Conservation (phyloP, 2,113 vertebrate species). For the Tursiops truncatus region DNA sequence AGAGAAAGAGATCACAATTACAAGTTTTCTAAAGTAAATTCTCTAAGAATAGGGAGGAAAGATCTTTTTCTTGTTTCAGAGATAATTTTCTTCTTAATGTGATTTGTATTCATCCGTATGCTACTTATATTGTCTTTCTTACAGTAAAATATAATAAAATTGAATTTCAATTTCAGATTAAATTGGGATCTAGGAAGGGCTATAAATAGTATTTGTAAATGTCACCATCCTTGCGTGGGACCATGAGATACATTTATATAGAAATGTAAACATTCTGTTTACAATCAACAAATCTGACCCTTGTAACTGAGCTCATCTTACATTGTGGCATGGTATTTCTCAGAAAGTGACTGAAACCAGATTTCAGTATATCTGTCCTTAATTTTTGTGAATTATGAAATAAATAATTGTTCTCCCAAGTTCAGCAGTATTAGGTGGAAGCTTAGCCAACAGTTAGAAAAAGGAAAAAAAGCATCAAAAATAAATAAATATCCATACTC, state of each 20-base stretch:
- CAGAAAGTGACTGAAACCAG: background rate
- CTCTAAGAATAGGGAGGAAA: background rate
- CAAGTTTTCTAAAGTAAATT: background rate
- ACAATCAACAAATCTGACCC: background rate
- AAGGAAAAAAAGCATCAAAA: background rate
- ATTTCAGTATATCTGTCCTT: background rate
- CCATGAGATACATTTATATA: too few species aligned
- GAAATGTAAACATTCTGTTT: background rate
- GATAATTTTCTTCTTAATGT: background rate
- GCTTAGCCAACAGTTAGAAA: background rate
- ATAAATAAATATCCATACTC: background rate
- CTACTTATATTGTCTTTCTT: background rate
- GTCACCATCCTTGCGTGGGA: background rate
- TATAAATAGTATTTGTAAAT: background rate
- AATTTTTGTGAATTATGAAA: background rate
- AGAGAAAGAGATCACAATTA: background rate
- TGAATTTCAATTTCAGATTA: background rate
- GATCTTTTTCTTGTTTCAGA: background rate
- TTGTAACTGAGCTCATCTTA: background rate
- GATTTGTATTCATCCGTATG: background rate
- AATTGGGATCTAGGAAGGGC: background rate
- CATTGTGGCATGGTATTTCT: background rate
- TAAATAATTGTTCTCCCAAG: background rate
- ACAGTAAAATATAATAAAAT: background rate
- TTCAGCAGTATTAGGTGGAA: background rate